Evolutionary conservation across 2,113 vertebrate species (phyloP).

Genomic region (Upupa epops): DNA sequence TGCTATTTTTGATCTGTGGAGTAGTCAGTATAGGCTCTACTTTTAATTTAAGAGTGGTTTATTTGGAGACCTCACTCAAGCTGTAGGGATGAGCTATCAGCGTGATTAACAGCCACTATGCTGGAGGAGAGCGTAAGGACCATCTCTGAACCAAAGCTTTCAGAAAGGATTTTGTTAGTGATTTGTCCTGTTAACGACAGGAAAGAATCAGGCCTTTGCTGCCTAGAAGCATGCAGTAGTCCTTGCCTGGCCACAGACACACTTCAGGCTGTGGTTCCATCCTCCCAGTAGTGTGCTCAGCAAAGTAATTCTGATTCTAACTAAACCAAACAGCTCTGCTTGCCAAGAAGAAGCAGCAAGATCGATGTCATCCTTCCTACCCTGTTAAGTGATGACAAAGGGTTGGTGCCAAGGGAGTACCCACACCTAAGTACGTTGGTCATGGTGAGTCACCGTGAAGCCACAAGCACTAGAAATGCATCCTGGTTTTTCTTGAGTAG

Average conservation of each 20-base stretch:
- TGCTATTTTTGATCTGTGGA: background rate
- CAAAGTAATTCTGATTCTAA: background rate
- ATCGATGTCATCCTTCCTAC: background rate
- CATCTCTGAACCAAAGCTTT: background rate
- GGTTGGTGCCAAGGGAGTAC: slow-evolving; percentile 12
- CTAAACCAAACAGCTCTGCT: background rate
- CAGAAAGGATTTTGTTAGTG: background rate
- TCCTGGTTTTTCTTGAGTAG: background rate
- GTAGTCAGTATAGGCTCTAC: background rate
- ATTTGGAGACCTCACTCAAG: background rate
- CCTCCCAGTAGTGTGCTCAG: background rate
- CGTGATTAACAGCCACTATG: background rate
- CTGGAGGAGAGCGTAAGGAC: background rate
- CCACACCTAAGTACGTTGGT: slow-evolving; percentile 9
- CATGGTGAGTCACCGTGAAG: slow-evolving; percentile 13
- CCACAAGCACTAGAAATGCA: slow-evolving; percentile 4
- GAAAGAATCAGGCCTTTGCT: background rate
- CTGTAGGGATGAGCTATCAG: background rate
- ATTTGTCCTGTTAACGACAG: background rate
- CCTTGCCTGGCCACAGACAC: background rate
- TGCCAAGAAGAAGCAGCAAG: slow-evolving; percentile 8
- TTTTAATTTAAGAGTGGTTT: background rate
- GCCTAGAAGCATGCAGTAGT: background rate
- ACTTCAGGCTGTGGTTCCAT: background rate
- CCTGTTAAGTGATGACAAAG: background rate